Conservation (phyloP, 1,140 invertebrate species). For the Battus philenor region DNA sequence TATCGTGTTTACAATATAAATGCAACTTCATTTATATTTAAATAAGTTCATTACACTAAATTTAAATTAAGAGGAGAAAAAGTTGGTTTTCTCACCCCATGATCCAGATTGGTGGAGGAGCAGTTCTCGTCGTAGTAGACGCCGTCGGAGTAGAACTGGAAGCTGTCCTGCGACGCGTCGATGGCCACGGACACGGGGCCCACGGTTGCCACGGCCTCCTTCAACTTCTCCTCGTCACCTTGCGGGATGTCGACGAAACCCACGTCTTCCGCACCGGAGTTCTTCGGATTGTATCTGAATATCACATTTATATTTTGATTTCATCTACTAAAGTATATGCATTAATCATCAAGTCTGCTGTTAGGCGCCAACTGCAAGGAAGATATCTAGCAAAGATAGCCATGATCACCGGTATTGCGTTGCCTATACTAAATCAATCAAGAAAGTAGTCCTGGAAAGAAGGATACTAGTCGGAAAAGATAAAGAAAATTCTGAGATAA, state of each 20-base stretch:
- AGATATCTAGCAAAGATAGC: too few species aligned
- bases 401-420: too few species aligned
- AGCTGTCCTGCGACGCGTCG: constrained; percentile 89
- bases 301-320: not conserved
- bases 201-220: constrained; percentile 89
- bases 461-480: too few species aligned
- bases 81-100: constrained; percentile 89
- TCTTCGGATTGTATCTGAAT: constrained; percentile 80
- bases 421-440: too few species aligned
- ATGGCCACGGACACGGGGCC: constrained; percentile 94
- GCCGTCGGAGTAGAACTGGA: constrained; percentile 81
- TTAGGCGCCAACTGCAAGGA: too few species aligned
- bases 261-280: constrained; percentile 87
- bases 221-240: constrained; percentile 84
- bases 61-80: too few species aligned
- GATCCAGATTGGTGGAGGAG: constrained; percentile 86
- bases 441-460: too few species aligned
- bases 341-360: too few species aligned
- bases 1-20: too few species aligned
- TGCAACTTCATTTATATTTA: too few species aligned
- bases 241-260: constrained; percentile 91
- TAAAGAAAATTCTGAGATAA: too few species aligned
- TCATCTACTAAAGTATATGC: not conserved
- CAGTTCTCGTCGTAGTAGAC: constrained; percentile 81
- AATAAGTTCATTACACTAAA: too few species aligned